Percentiles rank a stretch among this genome's conserved stretches.
phyloP scores from a whole-genome alignment of 2,113 vertebrate genomes.

The Chaetodon trifascialis region DNA sequence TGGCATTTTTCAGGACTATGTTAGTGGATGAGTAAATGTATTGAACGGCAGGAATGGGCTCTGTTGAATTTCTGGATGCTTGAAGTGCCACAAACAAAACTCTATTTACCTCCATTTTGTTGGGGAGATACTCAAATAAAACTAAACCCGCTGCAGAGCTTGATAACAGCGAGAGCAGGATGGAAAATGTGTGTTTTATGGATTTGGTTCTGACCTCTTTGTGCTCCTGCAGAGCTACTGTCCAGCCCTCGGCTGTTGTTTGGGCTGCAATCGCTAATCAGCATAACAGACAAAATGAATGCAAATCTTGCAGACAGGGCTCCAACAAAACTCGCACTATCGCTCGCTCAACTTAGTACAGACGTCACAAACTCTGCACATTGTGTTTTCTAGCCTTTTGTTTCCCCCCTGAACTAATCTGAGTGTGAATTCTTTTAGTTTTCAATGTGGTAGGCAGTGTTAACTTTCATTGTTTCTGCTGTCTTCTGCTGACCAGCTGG shows the following conservation, averaged over 20 bases:
- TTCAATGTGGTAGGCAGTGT: conserved; percentile 4
- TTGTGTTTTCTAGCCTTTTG: conserved; percentile 2
- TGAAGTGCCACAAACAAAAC: neutral
- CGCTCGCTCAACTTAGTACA: neutral
- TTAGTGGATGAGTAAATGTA: neutral
- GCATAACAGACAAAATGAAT: neutral
- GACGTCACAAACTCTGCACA: neutral
- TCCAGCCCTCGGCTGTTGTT: neutral
- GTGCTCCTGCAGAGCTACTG: neutral
- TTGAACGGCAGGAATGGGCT: neutral
- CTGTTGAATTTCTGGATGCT: neutral
- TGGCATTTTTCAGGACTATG: neutral
- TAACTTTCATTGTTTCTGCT: conserved; percentile 24
- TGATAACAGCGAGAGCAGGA: neutral
- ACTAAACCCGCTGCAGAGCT: neutral
- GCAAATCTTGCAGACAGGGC: neutral
- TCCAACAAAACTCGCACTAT: neutral
- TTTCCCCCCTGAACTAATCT: conserved; percentile 25
- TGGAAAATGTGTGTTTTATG: neutral
- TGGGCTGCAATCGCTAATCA: conserved; percentile 9
- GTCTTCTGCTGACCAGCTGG: conserved; percentile 50
- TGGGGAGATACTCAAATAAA: neutral
- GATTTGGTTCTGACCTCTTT: neutral
- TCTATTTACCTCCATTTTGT: neutral
- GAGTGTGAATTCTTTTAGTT: neutral